These are phyloP conservation scores for Papilio helenus DNA, from an alignment of 1,140 invertebrate genomes.

Conservation along the genomic window DNA sequence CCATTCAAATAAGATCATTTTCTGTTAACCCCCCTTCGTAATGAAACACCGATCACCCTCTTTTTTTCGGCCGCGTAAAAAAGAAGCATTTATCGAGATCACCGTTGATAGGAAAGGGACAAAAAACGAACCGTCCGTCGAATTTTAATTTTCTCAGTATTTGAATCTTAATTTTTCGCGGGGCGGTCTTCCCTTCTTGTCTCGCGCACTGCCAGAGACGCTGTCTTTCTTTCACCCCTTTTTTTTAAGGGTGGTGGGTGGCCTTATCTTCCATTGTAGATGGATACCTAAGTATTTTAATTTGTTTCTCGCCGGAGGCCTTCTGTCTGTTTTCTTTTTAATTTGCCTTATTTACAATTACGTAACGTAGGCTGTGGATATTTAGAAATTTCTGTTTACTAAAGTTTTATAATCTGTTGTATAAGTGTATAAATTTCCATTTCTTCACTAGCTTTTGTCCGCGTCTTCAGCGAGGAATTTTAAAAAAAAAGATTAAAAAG, in stretches of 20 bases:
- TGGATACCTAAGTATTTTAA: constrained; percentile 51
- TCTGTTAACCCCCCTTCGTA: constrained; percentile 55
- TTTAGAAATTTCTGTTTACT: constrained; percentile 9
- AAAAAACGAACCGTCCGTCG: constrained; percentile 69
- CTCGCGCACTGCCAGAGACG: constrained; percentile 34
- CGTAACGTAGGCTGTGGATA: constrained; percentile 8
- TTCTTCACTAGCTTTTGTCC: background rate
- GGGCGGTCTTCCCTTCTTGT: constrained; percentile 52
- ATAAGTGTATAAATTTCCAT: background rate
- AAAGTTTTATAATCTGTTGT: constrained; percentile 9
- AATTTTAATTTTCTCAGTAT: constrained; percentile 82
- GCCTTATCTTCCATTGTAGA: constrained; percentile 51
- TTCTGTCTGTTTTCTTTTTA: constrained; percentile 40
- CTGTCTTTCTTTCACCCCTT: constrained; percentile 50
- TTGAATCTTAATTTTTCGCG: constrained; percentile 81
- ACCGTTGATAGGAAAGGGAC: constrained; percentile 52
- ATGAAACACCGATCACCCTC: constrained; percentile 71
- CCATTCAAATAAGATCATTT: constrained; percentile 70
- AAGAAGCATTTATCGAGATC: constrained; percentile 50
- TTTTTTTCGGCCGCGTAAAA: constrained; percentile 65
- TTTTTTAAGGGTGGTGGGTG: constrained; percentile 49
- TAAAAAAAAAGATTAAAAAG: too few relatives aligned
- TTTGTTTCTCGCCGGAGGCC: constrained; percentile 50
- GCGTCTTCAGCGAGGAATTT: too few relatives aligned
- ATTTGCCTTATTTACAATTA: constrained; percentile 40